A percentile compares a stretch with the other conserved stretches of the same genome.
phyloP scores from a whole-genome alignment of 2,888 invertebrate genomes.

The Lycocerus yunnanus region DNA sequence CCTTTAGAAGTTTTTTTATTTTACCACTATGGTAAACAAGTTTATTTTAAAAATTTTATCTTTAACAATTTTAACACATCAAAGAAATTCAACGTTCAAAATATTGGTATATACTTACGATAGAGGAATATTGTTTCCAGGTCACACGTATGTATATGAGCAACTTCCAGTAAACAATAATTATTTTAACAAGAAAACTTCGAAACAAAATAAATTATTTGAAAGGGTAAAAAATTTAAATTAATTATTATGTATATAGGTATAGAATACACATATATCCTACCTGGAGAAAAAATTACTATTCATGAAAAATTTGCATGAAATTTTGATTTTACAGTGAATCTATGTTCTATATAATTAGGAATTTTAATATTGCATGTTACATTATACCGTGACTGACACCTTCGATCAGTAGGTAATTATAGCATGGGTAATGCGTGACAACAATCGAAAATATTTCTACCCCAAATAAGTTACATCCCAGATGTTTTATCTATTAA shows the following conservation, averaged over 20 bases:
- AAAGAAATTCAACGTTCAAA: not conserved
- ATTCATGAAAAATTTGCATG: conserved; percentile 2
- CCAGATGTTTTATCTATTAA: conserved; percentile 18
- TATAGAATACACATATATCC: too few relatives aligned
- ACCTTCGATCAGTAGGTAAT: conserved; percentile 4
- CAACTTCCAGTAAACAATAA: not conserved
- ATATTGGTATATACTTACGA: not conserved
- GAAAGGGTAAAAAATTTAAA: not conserved
- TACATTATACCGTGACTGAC: conserved; percentile 14
- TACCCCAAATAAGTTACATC: conserved; percentile 9
- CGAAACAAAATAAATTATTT: not conserved
- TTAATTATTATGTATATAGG: not conserved
- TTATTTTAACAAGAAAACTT: not conserved
- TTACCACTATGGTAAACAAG: not conserved
- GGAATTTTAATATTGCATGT: conserved; percentile 6
- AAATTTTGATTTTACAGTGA: conserved; percentile 9
- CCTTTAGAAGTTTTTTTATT: too few relatives aligned
- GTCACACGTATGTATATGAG: not conserved
- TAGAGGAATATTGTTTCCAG: not conserved
- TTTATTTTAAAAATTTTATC: not conserved
- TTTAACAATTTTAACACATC: not conserved
- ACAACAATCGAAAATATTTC: conserved; percentile 8
- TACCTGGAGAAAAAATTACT: not conserved
- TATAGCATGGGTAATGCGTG: conserved; percentile 5
- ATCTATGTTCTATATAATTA: not conserved